A percentile compares a stretch with the other conserved stretches of the same genome.
phyloP scores from a whole-genome alignment of 64 coral and sea anemone species.

The Stichodactyla helianthus region DNA sequence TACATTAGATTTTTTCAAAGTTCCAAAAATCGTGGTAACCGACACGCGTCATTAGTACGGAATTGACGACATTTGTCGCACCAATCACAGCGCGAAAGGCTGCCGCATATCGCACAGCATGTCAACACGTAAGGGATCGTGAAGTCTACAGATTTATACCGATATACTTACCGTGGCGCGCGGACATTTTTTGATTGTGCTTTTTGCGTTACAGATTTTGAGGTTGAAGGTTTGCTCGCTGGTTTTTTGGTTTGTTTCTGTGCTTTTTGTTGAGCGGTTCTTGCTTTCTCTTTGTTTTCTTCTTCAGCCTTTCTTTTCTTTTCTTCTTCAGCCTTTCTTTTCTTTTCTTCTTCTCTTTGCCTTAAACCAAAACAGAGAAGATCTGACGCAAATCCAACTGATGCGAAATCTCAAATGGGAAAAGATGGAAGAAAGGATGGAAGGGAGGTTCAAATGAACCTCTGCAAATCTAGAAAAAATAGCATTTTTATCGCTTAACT shows the following conservation, averaged over 20 bases:
- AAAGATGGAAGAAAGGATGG: too few relatives aligned
- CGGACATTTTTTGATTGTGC: not conserved
- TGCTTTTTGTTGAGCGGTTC: not conserved
- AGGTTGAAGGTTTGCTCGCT: not conserved
- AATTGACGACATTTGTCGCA: too few relatives aligned
- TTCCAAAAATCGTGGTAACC: too few relatives aligned
- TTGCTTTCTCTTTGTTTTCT: not conserved
- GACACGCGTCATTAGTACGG: too few relatives aligned
- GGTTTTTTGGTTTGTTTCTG: not conserved
- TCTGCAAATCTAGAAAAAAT: too few relatives aligned
- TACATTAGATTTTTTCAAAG: too few relatives aligned
- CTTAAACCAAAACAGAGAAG: not conserved
- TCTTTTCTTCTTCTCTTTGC: not conserved
- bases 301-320: not conserved
- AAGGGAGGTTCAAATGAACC: too few relatives aligned
- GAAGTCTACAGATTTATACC: not conserved
- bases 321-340: not conserved
- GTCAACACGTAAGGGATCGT: too few relatives aligned
- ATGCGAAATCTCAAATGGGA: not conserved
- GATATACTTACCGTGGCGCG: not conserved
- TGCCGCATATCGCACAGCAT: too few relatives aligned
- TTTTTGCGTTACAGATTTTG: not conserved
- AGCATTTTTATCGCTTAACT: too few relatives aligned
- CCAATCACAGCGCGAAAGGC: too few relatives aligned
- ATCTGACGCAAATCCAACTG: not conserved